Percentiles rank a stretch among this genome's conserved stretches.
Evolutionary conservation across 2,888 invertebrate species (phyloP).

Genomic region (Cephus nigrinus): DNA sequence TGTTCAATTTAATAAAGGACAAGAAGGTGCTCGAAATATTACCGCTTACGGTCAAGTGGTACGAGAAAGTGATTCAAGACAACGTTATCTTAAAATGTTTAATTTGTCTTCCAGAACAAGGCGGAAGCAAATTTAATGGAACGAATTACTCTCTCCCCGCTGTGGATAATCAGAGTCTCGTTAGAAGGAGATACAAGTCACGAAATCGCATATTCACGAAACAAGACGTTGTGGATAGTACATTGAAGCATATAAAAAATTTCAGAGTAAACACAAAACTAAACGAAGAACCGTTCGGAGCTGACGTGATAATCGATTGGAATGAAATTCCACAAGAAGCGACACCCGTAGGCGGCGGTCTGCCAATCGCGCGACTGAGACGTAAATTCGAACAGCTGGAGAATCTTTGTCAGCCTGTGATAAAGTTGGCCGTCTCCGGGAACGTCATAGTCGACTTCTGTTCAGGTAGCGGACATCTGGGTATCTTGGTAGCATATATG

Average conservation of each 20-base stretch:
- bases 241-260: conserved; percentile 67
- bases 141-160: conserved; percentile 64
- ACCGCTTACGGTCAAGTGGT: conserved; percentile 77
- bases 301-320: conserved; percentile 74
- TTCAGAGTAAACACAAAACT: conserved; percentile 66
- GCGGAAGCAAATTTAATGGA: conserved; percentile 1
- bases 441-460: conserved; percentile 92
- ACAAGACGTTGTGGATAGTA: conserved; percentile 79
- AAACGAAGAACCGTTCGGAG: conserved; percentile 60
- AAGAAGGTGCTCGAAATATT: conserved; percentile 61
- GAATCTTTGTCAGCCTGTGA: conserved; percentile 81
- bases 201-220: conserved; percentile 80
- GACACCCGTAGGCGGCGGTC: conserved; percentile 81
- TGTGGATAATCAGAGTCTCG: conserved; percentile 75
- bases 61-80: conserved; percentile 61
- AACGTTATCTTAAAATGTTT: conserved; percentile 51
- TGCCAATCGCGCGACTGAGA: conserved; percentile 78
- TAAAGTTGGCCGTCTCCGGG: conserved; percentile 75
- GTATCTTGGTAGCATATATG: conserved; percentile 84
- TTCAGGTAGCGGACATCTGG: conserved; percentile 93
- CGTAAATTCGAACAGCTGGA: conserved; percentile 90
- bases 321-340: conserved; percentile 77
- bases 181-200: conserved; percentile 81
- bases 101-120: conserved; percentile 51
- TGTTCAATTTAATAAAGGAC: conserved; percentile 68